Evolutionary conservation across 2,113 vertebrate species (phyloP), one percentile per base, ranked within the genome.

Genomic region (Xiphias gladius): DNA sequence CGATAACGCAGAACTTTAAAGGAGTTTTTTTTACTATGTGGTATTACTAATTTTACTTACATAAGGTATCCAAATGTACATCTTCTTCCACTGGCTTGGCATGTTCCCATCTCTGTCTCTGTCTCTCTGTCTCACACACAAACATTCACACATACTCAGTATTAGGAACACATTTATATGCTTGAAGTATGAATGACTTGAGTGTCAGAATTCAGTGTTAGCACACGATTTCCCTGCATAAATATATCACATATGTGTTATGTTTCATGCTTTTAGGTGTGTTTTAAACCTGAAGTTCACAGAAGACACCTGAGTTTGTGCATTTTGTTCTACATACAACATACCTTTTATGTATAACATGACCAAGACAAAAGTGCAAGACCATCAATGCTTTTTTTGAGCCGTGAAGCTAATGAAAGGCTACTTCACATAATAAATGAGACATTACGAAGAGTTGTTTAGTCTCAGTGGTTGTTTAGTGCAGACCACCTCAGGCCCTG

Each of bases 381-480:
- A 58, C 39, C 48, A 55, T 88, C 74, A 74, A 52, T 76, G 43
- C 54, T 72, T 6, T 84, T 70, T 83, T 81, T 63, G 39, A 69
- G 74, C 83, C 54, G 61, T 75, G 67, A 83, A 75, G 75, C 67
- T 80, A 90, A 90, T 92, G 88, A 91, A 89, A 87, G 80, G 83
- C 82, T 87, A 85, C 83, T 82, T 81, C 84, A 79, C 68, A 32
- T 73, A 90, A 87, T 79, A 82, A 88, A 88, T 81, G 87, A 90
- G 76, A 90, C 87, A 89, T 91, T 70, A 89, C 90, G 91, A 91
- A 88, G 81, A 64, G 71, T 89, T 94, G 93, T 95, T 94, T 94
- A 94, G 93, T 94, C 94, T 94, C 89, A 83, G 80, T 84, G 82
- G 86, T 87, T 87, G 82, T 90, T 85, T 86, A 72, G 77, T 87